Percentiles rank a stretch among this genome's conserved stretches.
Evolutionary conservation across 2,113 vertebrate species (phyloP).

Genomic region (Corythornis cristatus): DNA sequence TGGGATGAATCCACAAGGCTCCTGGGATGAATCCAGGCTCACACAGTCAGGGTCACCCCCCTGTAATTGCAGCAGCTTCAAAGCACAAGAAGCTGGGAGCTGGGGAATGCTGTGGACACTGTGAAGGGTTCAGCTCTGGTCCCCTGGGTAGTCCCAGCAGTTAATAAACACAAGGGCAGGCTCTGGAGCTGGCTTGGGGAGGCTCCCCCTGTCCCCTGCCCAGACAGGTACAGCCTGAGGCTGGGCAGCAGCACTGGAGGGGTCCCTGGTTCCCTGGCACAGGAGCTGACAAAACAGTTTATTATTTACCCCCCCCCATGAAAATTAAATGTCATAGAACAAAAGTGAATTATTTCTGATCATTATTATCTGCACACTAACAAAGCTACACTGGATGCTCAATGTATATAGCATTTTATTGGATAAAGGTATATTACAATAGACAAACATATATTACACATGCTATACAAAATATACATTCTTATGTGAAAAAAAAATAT

Average conservation of each 20-base stretch:
- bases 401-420: slow-evolving; percentile 73
- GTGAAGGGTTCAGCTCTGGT: not conserved
- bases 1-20: not conserved
- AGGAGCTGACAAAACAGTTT: not conserved
- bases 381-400: not conserved
- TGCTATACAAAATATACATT: slow-evolving; percentile 83
- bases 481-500: slow-evolving; percentile 74
- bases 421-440: slow-evolving; percentile 66
- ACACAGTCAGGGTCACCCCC: fast-evolving
- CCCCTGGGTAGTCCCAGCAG: not conserved
- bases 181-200: not conserved
- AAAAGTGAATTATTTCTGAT: not conserved
- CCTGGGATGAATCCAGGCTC: not conserved
- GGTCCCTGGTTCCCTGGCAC: not conserved
- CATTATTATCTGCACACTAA: not conserved
- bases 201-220: too few relatives aligned
- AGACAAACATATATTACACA: slow-evolving; percentile 76
- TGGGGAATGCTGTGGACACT: not conserved
- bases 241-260: too few relatives aligned
- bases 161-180: fast-evolving
- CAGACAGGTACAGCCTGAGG: not conserved
- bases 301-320: not conserved
- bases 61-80: not conserved
- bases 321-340: not conserved
- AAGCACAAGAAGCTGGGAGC: not conserved